Base-by-base conservation (phyloP, 2,797 vertebrate genomes). In the Pterois miles region DNA sequence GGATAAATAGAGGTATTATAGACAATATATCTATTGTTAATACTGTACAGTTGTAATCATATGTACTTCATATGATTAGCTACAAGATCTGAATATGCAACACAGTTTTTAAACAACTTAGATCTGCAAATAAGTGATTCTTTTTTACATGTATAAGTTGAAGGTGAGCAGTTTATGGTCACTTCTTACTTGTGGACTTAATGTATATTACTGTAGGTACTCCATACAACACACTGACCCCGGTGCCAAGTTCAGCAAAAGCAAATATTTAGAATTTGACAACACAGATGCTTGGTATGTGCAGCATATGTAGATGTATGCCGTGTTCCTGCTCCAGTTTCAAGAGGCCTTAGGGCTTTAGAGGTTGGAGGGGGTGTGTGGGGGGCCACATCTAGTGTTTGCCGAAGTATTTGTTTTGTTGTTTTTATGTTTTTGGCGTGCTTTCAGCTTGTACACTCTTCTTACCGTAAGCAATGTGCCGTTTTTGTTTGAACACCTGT, bases 401-500 rank as follows among this genome's bases (percentile, higher is more conserved):
- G 87, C 87, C 77, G 27, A 84, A 87, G 88, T 89, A 88, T 94
- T 94, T 94, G 87, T 95, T 93, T 89, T 80, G 88, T 90, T 92
- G 91, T 89, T 90, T 92, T 93, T 87, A 83, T 92, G 88, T 90
- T 92, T 84, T 90, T 89, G 88, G 88, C 89, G 62, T 74, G 83
- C 84, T 87, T 90, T 92, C 89, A 90, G 73, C 85, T 67, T 71
- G 62, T 84, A 82, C 81, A 85, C 85, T 84, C 82, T 77, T 80
- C 76, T 90, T 88, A 92, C 90, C 82, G 80, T 92, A 90, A 92
- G 88, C 87, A 80, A 85, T 82, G 80, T 89, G 89, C 72, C 69
- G 89, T 89, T 91, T 92, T 94, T 95, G 94, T 95, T 95, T 94
- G 93, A 95, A 95, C 94, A 96, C 95, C 95, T 96, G 95, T 94